These are phyloP conservation scores for Pocillopora verrucosa DNA, from an alignment of 64 coral and sea anemone genomes.

Conservation along the genomic window DNA sequence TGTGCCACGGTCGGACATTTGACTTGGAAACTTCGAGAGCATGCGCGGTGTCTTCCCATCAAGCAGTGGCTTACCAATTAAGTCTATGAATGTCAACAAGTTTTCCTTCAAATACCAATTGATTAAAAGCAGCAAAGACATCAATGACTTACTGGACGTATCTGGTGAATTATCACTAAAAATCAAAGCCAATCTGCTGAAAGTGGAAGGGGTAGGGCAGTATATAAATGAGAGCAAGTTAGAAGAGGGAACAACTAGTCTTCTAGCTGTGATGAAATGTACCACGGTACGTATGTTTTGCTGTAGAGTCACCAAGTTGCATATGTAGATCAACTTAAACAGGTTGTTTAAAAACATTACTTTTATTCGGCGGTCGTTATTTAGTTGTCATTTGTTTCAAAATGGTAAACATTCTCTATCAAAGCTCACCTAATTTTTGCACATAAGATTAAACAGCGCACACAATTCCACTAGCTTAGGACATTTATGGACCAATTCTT, in stretches of 20 bases:
- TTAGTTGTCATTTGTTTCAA: too few relatives aligned
- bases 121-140: conserved; percentile 31
- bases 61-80: background rate
- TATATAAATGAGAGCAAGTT: conserved; percentile 34
- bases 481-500: too few relatives aligned
- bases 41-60: background rate
- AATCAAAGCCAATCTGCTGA: conserved; percentile 36
- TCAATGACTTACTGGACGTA: conserved; percentile 34
- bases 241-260: conserved; percentile 32
- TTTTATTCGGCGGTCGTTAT: too few relatives aligned
- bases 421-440: too few relatives aligned
- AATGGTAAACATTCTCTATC: too few relatives aligned
- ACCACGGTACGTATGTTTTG: conserved; percentile 19
- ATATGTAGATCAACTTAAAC: too few relatives aligned
- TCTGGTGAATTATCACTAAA: conserved; percentile 58
- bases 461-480: too few relatives aligned
- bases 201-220: conserved; percentile 32
- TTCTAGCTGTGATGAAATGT: conserved; percentile 53
- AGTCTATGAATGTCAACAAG: conserved; percentile 2
- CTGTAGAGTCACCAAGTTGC: too few relatives aligned
- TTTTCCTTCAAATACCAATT: conserved; percentile 48
- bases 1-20: background rate
- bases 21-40: background rate
- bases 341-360: background rate
- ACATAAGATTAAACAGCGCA: too few relatives aligned